Conservation (phyloP, 2,113 vertebrate species). For the Castor canadensis region DNA sequence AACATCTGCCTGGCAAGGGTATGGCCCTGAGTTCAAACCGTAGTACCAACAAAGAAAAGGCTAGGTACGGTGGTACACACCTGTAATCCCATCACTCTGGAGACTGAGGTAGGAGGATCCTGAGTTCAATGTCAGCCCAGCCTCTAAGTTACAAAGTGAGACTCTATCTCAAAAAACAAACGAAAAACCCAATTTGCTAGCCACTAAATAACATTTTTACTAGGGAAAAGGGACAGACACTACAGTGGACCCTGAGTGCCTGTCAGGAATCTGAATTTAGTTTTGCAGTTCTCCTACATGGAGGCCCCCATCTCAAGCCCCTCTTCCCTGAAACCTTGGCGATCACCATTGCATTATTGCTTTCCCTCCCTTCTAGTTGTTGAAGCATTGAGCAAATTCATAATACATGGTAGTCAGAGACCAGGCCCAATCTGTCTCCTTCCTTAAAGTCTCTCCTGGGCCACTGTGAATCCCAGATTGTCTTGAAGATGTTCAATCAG, state of each 20-base stretch:
- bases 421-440: neutral
- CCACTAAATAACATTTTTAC: neutral
- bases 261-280: neutral
- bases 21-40: too few species aligned
- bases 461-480: neutral
- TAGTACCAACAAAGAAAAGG: too few species aligned
- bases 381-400: neutral
- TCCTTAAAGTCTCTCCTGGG: neutral
- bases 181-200: neutral
- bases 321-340: neutral
- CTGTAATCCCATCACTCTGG: too few species aligned
- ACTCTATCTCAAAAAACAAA: too few species aligned
- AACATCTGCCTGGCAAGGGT: too few species aligned
- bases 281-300: neutral
- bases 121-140: too few species aligned
- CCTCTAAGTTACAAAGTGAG: too few species aligned
- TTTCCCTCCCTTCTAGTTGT: neutral
- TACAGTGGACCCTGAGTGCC: neutral
- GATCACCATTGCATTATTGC: fast-evolving
- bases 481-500: neutral
- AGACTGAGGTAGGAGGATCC: too few species aligned
- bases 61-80: too few species aligned
- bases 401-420: neutral
- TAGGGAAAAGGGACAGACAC: neutral
- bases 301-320: neutral